phyloP scores from a whole-genome alignment of 2,888 invertebrate genomes.

The Steinernema hermaphroditum region DNA sequence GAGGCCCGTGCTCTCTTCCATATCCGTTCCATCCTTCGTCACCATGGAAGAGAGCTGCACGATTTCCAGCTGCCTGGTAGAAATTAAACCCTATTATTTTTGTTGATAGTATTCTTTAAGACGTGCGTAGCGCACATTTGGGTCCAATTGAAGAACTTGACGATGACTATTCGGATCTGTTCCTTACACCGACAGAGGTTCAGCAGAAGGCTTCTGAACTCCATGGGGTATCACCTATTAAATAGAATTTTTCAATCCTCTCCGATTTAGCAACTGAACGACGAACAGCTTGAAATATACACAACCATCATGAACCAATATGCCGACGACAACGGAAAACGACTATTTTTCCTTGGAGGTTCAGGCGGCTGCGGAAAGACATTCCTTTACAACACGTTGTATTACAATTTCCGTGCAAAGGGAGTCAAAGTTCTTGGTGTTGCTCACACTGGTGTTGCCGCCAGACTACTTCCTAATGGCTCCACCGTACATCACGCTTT shows the following conservation, averaged over 20 bases:
- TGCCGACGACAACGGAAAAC: background rate
- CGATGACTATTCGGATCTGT: background rate
- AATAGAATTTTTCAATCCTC: too few species aligned
- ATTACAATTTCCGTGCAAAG: conserved; percentile 7
- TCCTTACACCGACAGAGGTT: background rate
- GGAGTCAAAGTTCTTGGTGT: conserved; percentile 26
- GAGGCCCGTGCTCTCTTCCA: conserved; percentile 32
- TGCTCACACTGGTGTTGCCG: conserved; percentile 34
- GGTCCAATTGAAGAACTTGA: background rate
- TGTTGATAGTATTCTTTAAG: background rate
- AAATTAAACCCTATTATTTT: background rate
- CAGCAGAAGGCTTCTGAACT: too few species aligned
- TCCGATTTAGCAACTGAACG: background rate
- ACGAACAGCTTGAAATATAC: background rate
- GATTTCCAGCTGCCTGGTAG: conserved; percentile 17
- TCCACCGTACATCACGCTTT: conserved; percentile 29
- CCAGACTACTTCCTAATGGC: conserved; percentile 11
- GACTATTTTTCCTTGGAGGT: conserved; percentile 34
- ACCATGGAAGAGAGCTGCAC: background rate
- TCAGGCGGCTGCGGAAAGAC: conserved; percentile 40
- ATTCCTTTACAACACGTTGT: conserved; percentile 34
- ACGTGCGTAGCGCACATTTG: background rate
- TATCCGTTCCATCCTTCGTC: conserved; percentile 22
- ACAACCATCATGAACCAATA: background rate
- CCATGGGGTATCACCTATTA: too few species aligned